Base-by-base conservation (phyloP, 1,140 invertebrate species). In the Steinernema khuongi region DNA sequence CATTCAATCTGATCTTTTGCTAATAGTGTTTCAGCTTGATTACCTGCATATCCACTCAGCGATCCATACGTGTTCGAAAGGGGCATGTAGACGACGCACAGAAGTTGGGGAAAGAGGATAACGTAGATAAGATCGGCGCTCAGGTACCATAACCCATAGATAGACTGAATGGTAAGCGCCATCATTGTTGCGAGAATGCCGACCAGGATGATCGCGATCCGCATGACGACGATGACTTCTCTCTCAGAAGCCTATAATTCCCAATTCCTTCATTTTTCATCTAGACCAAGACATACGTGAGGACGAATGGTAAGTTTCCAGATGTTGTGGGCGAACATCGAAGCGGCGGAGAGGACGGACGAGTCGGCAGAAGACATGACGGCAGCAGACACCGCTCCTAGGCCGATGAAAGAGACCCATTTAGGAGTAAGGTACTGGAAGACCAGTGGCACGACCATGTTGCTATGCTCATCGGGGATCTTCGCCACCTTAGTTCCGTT, bases 191-290 rank as follows among this genome's bases (percentile, higher is more conserved):
- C 92, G 69, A 97, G 86, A 33, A 92, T 88, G 1, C 95, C 95
- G 66, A 97, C 94, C n/a, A 94, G 89, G 72, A 96, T 89, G 79
- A 98, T 97, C 60, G 92, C 91, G 0, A 91, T 89, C 79, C 94
- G 89, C 95, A 99, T 97, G 81, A 97, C 94, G 92, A 94, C 95
- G 80, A 98, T 93, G 79, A 98, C 95, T 89, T 98, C 95, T 89
- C 92, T 92, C 86, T 96, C 94, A 66, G 92, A 94, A 31, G 94
- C 94, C 90, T 91, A 77, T 22, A 83, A 71, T 31, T 31, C 32
- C 19, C 44, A 80, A 78, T n/a, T 41, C 72, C 31, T 30, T 71
- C 0, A 67, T 31, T 17, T 68, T 69, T 14, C 60, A 11, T 31
- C 50, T 18, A 60, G 31, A 72, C 4, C 68, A 75, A 14, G 31